Evolutionary conservation across 2,113 vertebrate species (phyloP), one percentile per base, ranked within the genome.

Genomic region (Sinocyclocheilus rhinocerous): DNA sequence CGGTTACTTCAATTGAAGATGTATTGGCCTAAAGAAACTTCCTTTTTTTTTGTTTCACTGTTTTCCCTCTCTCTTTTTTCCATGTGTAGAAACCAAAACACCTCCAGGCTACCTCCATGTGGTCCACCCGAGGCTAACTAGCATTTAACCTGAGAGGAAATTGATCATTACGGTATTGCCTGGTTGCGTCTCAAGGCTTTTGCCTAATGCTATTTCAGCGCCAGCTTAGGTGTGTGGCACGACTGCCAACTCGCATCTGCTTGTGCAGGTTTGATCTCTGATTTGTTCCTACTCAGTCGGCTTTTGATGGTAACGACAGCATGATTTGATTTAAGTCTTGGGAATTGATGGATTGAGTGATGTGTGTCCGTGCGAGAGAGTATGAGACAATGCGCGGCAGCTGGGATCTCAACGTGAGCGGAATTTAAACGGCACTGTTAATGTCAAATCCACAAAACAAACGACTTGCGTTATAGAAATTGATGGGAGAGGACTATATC

Each of bases 71-170:
- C 92, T 85, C 89, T 83, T 76, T 84, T 59, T 90, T 81, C 81
- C 89, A 84, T 86, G 80, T 86, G 88, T 86, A 90, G 87, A 92
- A 88, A 84, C 72, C 83, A 86, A 85, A 91, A 86, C 85, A 85
- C 88, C 84, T 89, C 85, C 36, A 88, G 89, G 86, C 87, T 80
- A 89, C 81, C 16, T 84, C 76, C 22, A 0, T 80, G 86, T 89
- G 24, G 59, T 86, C n/a, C 12, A 76, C 85, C 72, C 50, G 45
- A 79, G 88, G 89, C 87, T 86, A 81, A 87, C n/a, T 33, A 52
- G 75, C 6, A 36, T 90, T 90, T 86, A 89, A 90, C 91, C 88
- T 61, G 72, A 26, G 42, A 90, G 91, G 89, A 93, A 89, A 93
- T 87, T 77, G 84, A 79, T 91, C 76, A 91, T 92, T 90, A 90